Base-by-base conservation (phyloP, 2,797 vertebrate species). In the Tarsius wallacei region DNA sequence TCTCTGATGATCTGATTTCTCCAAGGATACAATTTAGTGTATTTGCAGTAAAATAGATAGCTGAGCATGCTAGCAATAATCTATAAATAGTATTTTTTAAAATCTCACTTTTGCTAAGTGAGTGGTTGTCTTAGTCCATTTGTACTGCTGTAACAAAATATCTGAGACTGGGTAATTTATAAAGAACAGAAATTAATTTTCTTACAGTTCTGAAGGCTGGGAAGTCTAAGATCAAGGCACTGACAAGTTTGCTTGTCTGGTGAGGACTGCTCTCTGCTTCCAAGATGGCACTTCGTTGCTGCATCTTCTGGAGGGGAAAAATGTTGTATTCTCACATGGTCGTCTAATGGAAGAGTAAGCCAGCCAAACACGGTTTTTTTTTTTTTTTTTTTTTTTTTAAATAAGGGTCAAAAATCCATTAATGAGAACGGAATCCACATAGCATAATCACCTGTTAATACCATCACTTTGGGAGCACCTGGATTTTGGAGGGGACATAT, bases 1-100 rank as follows among this genome's bases (percentile, higher is more conserved):
- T 85, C 12, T 85, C 81, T 24, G 19, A 61, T 33, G 66, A 95
- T 55, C 9, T 61, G 53, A 36, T 81, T 90, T 96, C 36, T 89
- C 49, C 51, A 84, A 92, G 66, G 71, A 49, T 31, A 81, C 70
- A 33, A 91, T 47, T 66, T 88, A 78, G 42, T 76, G 70, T 33
- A 66, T 15, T 16, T 26, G 36, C n/a, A 59, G 31, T 7, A 33
- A 16, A 93, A 88, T 80, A 53, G 59, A 57, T 11, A 68, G 36
- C 16, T 86, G 87, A 57, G 26, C 12, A 31, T 76, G 57, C 77
- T 93, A 63, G 55, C 22, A 87, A 57, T 51, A 31, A 76, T 66
- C 59, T 90, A 24, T 53, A 88, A 80, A 95, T 74, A 47, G 24
- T 76, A 47, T 22, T 83, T 70, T 33, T 63, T 63, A 94, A 63